Evolutionary conservation across 2,113 vertebrate species (phyloP).

Genomic region (Mystacornis crossleyi): DNA sequence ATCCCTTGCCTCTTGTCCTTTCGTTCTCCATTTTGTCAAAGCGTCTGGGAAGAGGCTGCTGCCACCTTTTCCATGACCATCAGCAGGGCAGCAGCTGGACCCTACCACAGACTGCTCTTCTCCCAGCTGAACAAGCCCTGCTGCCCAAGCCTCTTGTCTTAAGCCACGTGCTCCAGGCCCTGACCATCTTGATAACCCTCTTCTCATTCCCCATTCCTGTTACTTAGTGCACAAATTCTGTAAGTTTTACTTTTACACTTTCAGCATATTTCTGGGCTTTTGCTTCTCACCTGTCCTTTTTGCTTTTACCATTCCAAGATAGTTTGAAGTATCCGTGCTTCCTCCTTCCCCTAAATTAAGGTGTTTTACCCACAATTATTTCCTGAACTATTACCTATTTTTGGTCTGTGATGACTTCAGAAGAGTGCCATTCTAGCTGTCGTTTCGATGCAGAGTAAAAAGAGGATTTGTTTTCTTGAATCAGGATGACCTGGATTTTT

Average conservation of each 20-base stretch:
- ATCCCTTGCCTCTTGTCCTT: neutral
- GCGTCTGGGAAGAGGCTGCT: neutral
- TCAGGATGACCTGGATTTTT: neutral
- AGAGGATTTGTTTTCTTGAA: neutral
- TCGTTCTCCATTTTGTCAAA: neutral
- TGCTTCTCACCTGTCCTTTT: neutral
- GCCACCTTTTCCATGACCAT: neutral
- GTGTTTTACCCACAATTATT: neutral
- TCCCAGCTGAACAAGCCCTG: neutral
- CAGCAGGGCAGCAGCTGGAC: neutral
- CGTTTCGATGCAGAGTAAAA: neutral
- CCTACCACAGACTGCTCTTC: neutral
- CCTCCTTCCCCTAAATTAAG: neutral
- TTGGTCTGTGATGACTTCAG: neutral
- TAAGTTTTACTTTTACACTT: neutral
- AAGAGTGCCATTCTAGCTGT: neutral
- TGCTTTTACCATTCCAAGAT: neutral
- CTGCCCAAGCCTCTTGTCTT: neutral
- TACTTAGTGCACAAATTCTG: neutral
- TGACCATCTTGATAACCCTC: neutral
- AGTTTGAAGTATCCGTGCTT: neutral
- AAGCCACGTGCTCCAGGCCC: neutral
- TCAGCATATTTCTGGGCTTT: neutral
- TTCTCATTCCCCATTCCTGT: neutral
- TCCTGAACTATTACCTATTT: neutral